These are phyloP conservation scores for Ardeotis arabs DNA, from an alignment of 2,113 vertebrate genomes.

Conservation along the genomic window DNA sequence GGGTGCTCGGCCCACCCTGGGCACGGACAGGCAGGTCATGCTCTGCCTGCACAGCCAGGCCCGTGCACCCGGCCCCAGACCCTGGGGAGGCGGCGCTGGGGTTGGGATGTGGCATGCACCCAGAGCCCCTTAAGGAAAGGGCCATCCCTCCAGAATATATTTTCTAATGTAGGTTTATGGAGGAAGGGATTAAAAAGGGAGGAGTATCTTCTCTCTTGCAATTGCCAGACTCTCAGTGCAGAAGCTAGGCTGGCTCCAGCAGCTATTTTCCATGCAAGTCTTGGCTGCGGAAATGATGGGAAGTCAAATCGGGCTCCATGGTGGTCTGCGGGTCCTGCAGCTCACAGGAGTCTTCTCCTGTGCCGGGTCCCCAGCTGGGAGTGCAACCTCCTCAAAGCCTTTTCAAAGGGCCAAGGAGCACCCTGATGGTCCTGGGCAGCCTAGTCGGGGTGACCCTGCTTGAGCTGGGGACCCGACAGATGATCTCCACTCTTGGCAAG, in stretches of 20 bases:
- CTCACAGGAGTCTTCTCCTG: neutral
- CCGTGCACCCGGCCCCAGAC: rapidly evolving
- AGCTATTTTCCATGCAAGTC: neutral
- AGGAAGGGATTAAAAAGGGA: neutral
- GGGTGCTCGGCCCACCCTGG: neutral
- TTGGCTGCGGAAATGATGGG: neutral
- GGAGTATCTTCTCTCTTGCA: neutral
- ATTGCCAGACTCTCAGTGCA: neutral
- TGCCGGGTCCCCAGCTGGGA: neutral
- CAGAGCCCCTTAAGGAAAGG: neutral
- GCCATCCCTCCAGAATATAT: neutral
- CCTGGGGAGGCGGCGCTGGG: neutral
- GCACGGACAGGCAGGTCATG: neutral
- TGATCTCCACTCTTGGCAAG: neutral
- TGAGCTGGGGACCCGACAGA: neutral
- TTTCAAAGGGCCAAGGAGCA: neutral
- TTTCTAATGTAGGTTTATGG: neutral
- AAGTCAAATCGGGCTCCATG: neutral
- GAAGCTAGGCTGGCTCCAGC: neutral
- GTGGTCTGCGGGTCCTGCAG: rapidly evolving
- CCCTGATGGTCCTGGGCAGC: neutral
- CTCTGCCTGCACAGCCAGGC: neutral
- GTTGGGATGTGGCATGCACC: neutral
- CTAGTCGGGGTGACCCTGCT: neutral
- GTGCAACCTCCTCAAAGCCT: neutral